These are phyloP conservation scores for Coilia nasus DNA, from an alignment of 2,797 vertebrate species.

Conservation along the genomic window DNA sequence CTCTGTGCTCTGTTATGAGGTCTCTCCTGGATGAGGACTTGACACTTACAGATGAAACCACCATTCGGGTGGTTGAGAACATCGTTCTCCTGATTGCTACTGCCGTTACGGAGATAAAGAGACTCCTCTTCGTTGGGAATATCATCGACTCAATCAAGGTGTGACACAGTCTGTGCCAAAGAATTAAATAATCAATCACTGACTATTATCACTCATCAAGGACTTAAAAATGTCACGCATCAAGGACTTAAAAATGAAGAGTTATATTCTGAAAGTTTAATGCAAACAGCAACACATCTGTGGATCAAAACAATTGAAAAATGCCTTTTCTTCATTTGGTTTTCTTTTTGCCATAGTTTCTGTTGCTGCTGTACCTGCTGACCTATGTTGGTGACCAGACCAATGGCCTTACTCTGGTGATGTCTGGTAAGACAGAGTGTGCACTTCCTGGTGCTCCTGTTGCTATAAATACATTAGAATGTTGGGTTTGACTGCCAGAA, in stretches of 20 bases:
- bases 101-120: constrained; percentile 77
- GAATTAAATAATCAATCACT: neutral
- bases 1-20: constrained; percentile 59
- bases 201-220: neutral
- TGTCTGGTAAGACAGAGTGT: constrained; percentile 74
- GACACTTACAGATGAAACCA: constrained; percentile 83
- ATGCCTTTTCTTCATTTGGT: too few relatives aligned
- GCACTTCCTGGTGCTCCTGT: too few relatives aligned
- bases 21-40: constrained; percentile 82
- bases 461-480: neutral
- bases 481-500: neutral
- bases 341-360: constrained; percentile 73
- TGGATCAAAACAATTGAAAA: neutral
- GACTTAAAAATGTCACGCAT: neutral
- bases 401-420: constrained; percentile 87
- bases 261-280: neutral
- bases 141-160: constrained; percentile 89
- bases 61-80: constrained; percentile 77
- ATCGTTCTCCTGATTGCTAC: constrained; percentile 74
- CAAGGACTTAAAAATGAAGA: neutral
- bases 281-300: neutral
- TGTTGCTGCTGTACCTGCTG: constrained; percentile 86
- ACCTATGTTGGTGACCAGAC: constrained; percentile 82
- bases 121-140: constrained; percentile 84
- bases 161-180: neutral